Base-by-base conservation (phyloP, 2,888 invertebrate species). In the Yponomeuta plumbellus region DNA sequence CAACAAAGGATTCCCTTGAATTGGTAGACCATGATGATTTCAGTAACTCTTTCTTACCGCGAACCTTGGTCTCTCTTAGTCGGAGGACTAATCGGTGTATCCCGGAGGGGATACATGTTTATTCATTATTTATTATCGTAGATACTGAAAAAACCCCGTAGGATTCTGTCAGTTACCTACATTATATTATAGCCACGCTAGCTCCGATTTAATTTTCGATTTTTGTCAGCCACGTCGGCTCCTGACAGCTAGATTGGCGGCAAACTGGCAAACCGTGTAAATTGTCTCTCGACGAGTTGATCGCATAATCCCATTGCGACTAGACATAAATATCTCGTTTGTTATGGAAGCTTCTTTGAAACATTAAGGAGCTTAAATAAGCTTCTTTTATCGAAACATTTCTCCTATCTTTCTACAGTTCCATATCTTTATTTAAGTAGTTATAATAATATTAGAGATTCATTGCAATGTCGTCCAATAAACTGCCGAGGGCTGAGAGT, bases 171-270 rank as follows among this genome's bases (percentile, higher is more conserved):
- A 52, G 44, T 52, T 17, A 39, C 6, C n/a, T 57, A 21, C n/a
- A 13, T 58, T 59, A n/a, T 59, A 13, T 59, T 59, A 11, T 59
- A 23, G 23, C 59, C 11, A 21, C 22, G 59, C 11, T 21, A 59
- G 11, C 59, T 59, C 58, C 5, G 5, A 13, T 11, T 22, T 58
- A 20, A 21, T 59, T 11, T 22, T 13, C 23, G 23, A 59, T 59
- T 59, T 59, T 23, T 59, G 21, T 21, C 59, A 11, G n/a, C 22
- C 23, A 5, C 23, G 23, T 23, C 59, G 23, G 23, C 20, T 11
- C 59, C 23, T 11, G 59, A 59, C 59, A 59, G 59, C 23, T 59
- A 11, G 59, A 59, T 59, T 59, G 59, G 59, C 59, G 23, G 59
- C 11, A 21, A 21, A 11, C 59, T 22, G 59, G 59, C 21, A 59